Conservation (phyloP, 2,113 vertebrate species). For the Acrocephalus kingi region DNA sequence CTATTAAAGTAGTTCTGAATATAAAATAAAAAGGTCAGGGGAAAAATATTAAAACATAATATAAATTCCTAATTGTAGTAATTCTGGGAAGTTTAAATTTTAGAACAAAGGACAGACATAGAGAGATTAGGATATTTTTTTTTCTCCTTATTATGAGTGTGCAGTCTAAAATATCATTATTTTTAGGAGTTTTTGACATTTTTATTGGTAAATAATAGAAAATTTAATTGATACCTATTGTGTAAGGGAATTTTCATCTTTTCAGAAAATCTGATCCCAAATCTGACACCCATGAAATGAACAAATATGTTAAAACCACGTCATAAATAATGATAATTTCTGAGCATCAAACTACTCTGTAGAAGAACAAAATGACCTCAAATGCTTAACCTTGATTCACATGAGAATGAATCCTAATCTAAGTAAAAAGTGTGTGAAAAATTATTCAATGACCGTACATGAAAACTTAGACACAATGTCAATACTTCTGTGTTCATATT, state of each 20-base stretch:
- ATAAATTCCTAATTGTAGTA: neutral
- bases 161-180: neutral
- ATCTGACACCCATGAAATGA: neutral
- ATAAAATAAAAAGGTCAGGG: neutral
- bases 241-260: neutral
- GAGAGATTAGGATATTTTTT: neutral
- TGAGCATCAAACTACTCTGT: neutral
- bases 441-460: fast-evolving
- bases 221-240: neutral
- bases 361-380: neutral
- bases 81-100: neutral
- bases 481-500: neutral
- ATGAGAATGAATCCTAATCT: neutral
- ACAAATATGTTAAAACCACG: neutral
- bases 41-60: neutral
- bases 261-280: neutral
- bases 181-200: neutral
- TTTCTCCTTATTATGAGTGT: neutral
- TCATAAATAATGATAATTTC: neutral
- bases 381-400: neutral
- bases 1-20: neutral
- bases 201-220: neutral
- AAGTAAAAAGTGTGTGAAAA: neutral
- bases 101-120: neutral
- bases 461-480: neutral